Conservation (phyloP, 2,113 vertebrate genomes). For the Pachyramphus minor region DNA sequence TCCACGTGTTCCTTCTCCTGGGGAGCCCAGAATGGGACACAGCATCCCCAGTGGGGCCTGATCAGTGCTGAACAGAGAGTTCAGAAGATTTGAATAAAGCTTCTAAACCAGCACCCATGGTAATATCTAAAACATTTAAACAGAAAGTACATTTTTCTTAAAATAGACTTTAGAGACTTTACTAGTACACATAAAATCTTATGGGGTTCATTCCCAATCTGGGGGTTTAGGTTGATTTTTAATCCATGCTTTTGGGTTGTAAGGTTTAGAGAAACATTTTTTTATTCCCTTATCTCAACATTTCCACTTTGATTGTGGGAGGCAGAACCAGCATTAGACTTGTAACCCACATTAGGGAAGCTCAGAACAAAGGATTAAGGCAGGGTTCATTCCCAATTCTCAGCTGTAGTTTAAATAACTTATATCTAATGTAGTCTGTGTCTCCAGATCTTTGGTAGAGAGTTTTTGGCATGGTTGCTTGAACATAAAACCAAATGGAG, state of each 20-base stretch:
- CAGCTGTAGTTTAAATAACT: background rate
- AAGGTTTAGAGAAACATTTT: background rate
- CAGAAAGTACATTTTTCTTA: background rate
- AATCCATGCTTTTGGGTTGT: background rate
- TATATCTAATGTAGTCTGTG: background rate
- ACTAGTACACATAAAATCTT: background rate
- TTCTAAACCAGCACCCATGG: rapidly evolving
- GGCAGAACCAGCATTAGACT: background rate
- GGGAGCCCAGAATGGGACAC: background rate
- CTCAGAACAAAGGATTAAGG: background rate
- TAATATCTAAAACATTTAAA: background rate
- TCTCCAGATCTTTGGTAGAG: background rate
- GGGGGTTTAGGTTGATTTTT: background rate
- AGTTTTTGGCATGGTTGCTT: background rate
- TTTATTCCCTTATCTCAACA: background rate
- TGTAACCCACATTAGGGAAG: background rate
- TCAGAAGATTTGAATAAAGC: background rate
- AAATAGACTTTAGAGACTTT: background rate
- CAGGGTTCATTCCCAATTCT: background rate
- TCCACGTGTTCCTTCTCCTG: background rate
- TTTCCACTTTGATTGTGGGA: background rate
- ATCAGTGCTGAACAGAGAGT: background rate
- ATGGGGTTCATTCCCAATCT: rapidly evolving
- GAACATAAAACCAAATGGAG: background rate
- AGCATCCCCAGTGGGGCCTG: background rate